phyloP scores from a whole-genome alignment of 2,888 invertebrate genomes.

The Hypomecis atomaria region DNA sequence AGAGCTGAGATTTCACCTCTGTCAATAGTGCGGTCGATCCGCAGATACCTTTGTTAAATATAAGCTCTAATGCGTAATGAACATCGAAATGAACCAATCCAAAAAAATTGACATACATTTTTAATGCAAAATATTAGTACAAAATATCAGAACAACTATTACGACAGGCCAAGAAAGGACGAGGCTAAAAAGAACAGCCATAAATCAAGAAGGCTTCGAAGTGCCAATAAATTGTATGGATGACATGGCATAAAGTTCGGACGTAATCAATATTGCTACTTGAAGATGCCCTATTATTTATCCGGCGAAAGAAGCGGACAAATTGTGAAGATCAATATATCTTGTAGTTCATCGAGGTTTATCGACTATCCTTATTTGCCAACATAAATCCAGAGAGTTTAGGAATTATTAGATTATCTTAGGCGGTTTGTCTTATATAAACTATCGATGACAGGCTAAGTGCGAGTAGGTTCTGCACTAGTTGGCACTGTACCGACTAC shows the following conservation, averaged over 20 bases:
- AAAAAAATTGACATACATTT: no score
- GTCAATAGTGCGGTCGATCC: no score
- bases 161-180: slow-evolving; percentile 22
- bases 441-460: no score
- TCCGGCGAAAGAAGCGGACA: slow-evolving; percentile 17
- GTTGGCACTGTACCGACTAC: no score
- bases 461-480: no score
- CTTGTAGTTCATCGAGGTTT: slow-evolving; percentile 15
- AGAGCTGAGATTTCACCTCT: not conserved
- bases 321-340: slow-evolving; percentile 29
- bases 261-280: slow-evolving; percentile 35
- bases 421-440: not conserved
- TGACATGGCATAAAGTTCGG: slow-evolving; percentile 34
- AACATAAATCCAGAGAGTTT: slow-evolving; percentile 9
- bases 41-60: no score
- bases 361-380: slow-evolving; percentile 8
- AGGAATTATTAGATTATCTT: not conserved
- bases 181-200: slow-evolving; percentile 30
- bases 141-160: slow-evolving; percentile 26
- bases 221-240: slow-evolving; percentile 35
- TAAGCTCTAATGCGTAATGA: no score
- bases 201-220: slow-evolving; percentile 34
- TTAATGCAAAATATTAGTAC: slow-evolving; percentile 13
- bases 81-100: no score
- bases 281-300: slow-evolving; percentile 27